Conservation (phyloP, 1,140 invertebrate genomes). For the Eciton burchellii region DNA sequence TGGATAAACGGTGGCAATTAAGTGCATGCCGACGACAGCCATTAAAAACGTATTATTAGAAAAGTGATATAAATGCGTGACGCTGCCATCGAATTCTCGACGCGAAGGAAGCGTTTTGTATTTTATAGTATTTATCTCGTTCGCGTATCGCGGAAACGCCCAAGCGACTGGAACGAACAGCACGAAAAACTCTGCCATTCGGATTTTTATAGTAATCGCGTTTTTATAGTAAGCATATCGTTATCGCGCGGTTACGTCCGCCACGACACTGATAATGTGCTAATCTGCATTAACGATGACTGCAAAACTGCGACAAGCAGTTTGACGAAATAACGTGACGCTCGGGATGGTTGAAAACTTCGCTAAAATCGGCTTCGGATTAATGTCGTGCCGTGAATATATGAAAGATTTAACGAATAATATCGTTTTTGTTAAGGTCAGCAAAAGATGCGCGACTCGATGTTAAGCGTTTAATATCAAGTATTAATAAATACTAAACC, state of each 20-base stretch:
- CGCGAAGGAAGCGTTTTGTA: slow-evolving; percentile 6
- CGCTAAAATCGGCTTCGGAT: background rate
- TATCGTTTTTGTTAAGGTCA: background rate
- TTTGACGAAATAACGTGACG: background rate
- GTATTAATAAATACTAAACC: too few species aligned
- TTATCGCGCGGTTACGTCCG: background rate
- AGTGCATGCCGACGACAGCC: slow-evolving; percentile 61
- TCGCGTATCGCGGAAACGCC: background rate
- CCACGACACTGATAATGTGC: background rate
- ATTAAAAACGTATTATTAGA: slow-evolving; percentile 73
- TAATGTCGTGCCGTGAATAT: background rate
- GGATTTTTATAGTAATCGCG: slow-evolving; percentile 2
- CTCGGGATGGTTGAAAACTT: background rate
- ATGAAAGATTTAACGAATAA: background rate
- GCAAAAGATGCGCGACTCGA: too few species aligned
- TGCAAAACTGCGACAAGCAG: background rate
- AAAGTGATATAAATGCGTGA: slow-evolving; percentile 63
- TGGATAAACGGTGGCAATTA: slow-evolving; percentile 72
- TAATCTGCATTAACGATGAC: background rate
- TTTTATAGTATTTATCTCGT: slow-evolving; percentile 12
- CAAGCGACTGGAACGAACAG: background rate
- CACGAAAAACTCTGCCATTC: background rate
- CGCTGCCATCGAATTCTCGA: slow-evolving; percentile 19
- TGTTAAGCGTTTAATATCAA: too few species aligned
- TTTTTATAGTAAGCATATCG: background rate